Evolutionary conservation across 1,140 invertebrate genomes (phyloP).

Genomic region (Drosophila cardini): DNA sequence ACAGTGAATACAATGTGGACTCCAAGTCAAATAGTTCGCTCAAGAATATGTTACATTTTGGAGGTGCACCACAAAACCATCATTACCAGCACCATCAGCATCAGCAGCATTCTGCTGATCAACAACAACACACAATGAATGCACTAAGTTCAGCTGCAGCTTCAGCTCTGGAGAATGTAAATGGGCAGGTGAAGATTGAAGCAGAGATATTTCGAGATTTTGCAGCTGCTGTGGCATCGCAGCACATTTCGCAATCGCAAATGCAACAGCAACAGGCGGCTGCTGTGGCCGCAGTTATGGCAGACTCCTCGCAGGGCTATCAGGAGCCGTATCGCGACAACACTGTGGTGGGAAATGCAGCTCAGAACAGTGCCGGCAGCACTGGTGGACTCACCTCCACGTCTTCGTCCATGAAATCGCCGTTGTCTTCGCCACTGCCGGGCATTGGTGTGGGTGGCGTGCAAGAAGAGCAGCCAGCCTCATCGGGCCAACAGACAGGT

Average conservation of each 20-base stretch:
- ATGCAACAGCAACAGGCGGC: conserved; percentile 73
- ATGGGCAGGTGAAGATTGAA: conserved; percentile 79
- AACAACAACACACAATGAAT: conserved; percentile 73
- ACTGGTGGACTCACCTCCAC: conserved; percentile 69
- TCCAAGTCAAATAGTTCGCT: conserved; percentile 79
- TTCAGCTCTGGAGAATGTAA: conserved; percentile 67
- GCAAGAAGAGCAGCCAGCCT: conserved; percentile 44
- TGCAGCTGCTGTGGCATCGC: conserved; percentile 78
- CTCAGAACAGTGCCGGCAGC: conserved; percentile 58
- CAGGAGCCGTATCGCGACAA: conserved; percentile 74
- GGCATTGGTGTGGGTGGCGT: conserved; percentile 23
- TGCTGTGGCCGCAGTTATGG: conserved; percentile 74
- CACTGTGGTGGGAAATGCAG: conserved; percentile 28
- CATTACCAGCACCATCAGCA: conserved; percentile 74
- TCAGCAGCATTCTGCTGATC: conserved; percentile 49
- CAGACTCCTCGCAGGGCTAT: conserved; percentile 77
- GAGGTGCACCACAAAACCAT: conserved; percentile 51
- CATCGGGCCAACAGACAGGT: conserved; percentile 55
- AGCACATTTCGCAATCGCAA: conserved; percentile 78
- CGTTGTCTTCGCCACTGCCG: conserved; percentile 73
- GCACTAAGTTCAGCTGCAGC: conserved; percentile 66
- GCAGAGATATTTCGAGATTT: conserved; percentile 80
- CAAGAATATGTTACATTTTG: conserved; percentile 72
- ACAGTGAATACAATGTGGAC: conserved; percentile 81
- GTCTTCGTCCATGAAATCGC: conserved; percentile 83